Conservation (phyloP, 2,113 vertebrate genomes). For the Pomatorhinus ruficollis region DNA sequence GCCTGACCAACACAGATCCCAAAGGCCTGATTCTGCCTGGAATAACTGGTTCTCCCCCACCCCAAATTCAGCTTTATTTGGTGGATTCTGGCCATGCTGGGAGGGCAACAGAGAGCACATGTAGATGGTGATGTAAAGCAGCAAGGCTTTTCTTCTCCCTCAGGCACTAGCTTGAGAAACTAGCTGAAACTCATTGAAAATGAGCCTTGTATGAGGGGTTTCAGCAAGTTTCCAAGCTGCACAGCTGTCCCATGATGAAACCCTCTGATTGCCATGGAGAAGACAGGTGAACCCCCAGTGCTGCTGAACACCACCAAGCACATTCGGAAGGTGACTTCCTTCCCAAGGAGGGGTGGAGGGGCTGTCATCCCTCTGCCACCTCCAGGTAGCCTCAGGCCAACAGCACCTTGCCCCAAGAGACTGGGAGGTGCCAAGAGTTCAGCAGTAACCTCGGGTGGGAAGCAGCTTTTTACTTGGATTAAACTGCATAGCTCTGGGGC, state of each 20-base stretch:
- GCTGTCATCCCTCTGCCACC: background rate
- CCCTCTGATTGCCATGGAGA: background rate
- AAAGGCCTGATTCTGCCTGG: background rate
- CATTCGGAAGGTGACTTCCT: background rate
- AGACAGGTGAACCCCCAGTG: background rate
- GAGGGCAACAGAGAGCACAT: background rate
- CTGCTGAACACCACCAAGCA: background rate
- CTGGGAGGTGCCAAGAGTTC: background rate
- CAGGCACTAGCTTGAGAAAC: background rate
- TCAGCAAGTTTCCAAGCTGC: background rate
- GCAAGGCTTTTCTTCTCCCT: background rate
- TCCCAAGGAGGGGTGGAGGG: background rate
- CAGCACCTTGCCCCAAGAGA: background rate
- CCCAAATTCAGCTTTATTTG: background rate
- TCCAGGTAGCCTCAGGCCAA: background rate
- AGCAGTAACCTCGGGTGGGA: background rate
- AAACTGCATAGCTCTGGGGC: accelerated
- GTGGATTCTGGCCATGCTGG: background rate
- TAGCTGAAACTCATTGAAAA: background rate
- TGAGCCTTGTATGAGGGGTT: background rate
- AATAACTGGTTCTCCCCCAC: background rate
- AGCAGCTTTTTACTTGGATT: background rate
- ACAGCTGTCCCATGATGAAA: background rate
- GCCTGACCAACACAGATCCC: background rate
- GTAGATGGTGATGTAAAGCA: background rate